These are phyloP conservation scores for Ctenochaetus hawaiiensis DNA, from an alignment of 2,797 vertebrate species.

Conservation along the genomic window DNA sequence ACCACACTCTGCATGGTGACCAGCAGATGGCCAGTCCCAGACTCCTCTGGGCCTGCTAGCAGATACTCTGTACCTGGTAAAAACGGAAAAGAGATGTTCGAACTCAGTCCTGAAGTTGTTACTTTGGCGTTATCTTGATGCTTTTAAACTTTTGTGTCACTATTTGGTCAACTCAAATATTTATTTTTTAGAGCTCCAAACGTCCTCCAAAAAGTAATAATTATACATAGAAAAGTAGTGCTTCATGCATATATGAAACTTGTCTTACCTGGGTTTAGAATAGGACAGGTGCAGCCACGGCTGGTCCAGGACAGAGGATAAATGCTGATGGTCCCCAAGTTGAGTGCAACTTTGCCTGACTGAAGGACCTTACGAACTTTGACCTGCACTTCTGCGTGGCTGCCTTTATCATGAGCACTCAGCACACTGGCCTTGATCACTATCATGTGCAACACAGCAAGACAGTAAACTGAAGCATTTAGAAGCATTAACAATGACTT, in stretches of 20 bases:
- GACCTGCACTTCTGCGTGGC: conserved; percentile 90
- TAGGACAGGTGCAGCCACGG: conserved; percentile 92
- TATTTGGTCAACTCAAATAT: not conserved
- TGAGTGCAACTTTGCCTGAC: conserved; percentile 83
- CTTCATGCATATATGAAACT: not conserved
- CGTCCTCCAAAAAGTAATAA: no score
- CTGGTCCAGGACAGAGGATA: conserved; percentile 94
- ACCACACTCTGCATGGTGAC: conserved; percentile 92
- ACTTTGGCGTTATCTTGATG: not conserved
- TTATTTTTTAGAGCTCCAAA: not conserved
- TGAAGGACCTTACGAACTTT: conserved; percentile 91
- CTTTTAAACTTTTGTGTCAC: not conserved
- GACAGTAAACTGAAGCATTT: not conserved
- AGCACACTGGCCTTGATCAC: conserved; percentile 92
- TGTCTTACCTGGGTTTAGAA: conserved; percentile 90
- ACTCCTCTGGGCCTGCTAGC: conserved; percentile 90
- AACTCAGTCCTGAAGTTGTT: not conserved
- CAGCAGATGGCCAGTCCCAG: conserved; percentile 85
- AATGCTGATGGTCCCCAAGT: conserved; percentile 86
- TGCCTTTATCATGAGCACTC: conserved; percentile 94
- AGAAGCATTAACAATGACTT: not conserved
- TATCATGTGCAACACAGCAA: conserved; percentile 58
- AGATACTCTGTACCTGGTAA: conserved; percentile 89
- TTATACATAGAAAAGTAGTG: not conserved
- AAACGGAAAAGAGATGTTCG: not conserved